These are phyloP conservation scores for Nannoperca australis DNA, from an alignment of 2,797 vertebrate genomes.

Conservation along the genomic window DNA sequence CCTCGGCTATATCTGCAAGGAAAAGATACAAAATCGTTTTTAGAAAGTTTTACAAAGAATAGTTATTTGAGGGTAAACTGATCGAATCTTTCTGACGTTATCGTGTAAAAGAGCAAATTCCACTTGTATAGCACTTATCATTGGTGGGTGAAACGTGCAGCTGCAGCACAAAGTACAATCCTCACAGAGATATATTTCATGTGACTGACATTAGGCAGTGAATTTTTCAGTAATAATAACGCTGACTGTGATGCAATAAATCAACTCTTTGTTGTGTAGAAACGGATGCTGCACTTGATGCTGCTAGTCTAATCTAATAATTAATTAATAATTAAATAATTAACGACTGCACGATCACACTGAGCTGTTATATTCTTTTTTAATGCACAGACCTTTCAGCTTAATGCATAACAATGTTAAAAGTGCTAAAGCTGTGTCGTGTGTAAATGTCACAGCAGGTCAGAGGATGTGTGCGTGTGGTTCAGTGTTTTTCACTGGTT, in stretches of 20 bases:
- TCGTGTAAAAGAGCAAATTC: slow-evolving; percentile 21
- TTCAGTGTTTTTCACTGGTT: background rate
- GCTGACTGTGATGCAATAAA: background rate
- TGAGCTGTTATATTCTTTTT: too few relatives aligned
- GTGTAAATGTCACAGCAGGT: slow-evolving; percentile 1
- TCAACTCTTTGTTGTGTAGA: background rate
- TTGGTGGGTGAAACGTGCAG: slow-evolving; percentile 28
- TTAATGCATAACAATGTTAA: background rate
- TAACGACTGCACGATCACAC: too few relatives aligned
- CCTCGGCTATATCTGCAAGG: slow-evolving; percentile 59
- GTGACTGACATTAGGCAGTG: slow-evolving; percentile 42
- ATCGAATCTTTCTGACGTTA: slow-evolving; percentile 41
- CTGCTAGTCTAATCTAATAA: background rate
- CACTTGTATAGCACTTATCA: slow-evolving; percentile 53
- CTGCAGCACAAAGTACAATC: slow-evolving; percentile 14
- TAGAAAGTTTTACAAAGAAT: slow-evolving; percentile 82
- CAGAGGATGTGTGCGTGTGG: background rate
- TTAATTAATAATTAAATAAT: too few relatives aligned
- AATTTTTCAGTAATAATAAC: background rate
- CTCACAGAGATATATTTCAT: slow-evolving; percentile 10
- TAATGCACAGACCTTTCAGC: background rate
- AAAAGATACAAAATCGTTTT: slow-evolving; percentile 78
- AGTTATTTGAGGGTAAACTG: slow-evolving; percentile 54
- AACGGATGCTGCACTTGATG: background rate
- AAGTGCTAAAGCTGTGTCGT: background rate